Evolutionary conservation across 2,797 vertebrate genomes (phyloP), one percentile per base, ranked within the genome.

Genomic region (Tragelaphus oryx): DNA sequence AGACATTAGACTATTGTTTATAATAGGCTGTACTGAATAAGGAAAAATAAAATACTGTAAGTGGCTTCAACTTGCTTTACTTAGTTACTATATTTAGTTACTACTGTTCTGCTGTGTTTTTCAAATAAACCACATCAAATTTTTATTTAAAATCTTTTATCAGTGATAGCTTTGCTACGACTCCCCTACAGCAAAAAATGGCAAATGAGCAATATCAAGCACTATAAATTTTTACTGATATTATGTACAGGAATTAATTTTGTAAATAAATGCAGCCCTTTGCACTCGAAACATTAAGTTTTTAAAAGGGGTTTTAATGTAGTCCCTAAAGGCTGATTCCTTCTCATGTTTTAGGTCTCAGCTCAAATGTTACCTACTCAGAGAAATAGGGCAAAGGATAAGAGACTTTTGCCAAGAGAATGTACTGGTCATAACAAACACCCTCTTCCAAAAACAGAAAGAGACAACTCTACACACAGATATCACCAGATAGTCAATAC

Each of bases 341-440:
- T n/a, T 96, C 68, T 93, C 30, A 65, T n/a, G 41, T 37, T 88
- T 76, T 52, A 62, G 55, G 33, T 71, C 44, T 81, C 50, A 76
- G 62, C 50, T 93, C 74, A 92, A 85, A 68, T 76, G 83, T 90
- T 81, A 75, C 62, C 65, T 88, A 37, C 37, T 82, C 84, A 89
- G 76, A 92, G 41, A 83, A 71, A 87, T 20, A 37, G 18, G n/a
- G 62, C n/a, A 68, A 68, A 68, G n/a, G n/a, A 18, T 37, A 65
- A 65, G 17, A 37, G 62, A 37, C 17, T 65, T 33, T 33, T 65
- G n/a, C 17, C 17, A 65, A 65, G 17, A 65, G 17, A 20, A 5
- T 68, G 30, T 20, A 68, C 5, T 33, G n/a, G 62, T 68, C 62
- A 37, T 33, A 37, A 37, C 28, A 62, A 62, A 62, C 62, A 37